phyloP scores from a whole-genome alignment of 2,113 vertebrate genomes.

The Bostrychus sinensis region DNA sequence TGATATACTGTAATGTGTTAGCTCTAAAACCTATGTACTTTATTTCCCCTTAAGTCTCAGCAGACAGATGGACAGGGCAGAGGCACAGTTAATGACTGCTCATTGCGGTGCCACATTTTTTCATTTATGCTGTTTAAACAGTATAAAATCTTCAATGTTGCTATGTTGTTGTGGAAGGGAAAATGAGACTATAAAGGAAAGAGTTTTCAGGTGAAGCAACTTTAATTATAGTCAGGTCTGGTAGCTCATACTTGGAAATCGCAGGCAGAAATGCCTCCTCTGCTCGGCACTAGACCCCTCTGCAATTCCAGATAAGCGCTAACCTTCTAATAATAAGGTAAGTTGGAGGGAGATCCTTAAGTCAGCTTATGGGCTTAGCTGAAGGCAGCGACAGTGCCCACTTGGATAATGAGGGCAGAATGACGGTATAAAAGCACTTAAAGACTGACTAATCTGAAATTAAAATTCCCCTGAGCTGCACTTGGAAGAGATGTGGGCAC shows the following conservation, averaged over 20 bases:
- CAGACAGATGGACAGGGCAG: no score
- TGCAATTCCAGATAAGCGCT: conserved; percentile 72
- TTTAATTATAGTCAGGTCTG: conserved; percentile 43
- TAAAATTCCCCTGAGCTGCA: conserved; percentile 54
- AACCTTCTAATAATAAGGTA: conserved; percentile 52
- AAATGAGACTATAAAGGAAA: no score
- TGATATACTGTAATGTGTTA: no score
- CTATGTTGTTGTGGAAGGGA: no score
- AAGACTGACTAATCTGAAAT: conserved; percentile 65
- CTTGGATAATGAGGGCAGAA: conserved; percentile 62
- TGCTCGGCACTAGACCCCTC: conserved; percentile 26
- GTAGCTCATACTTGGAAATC: conserved; percentile 16
- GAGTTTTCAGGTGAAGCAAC: neutral
- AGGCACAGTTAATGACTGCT: no score
- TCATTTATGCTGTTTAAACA: no score
- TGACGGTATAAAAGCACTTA: conserved; percentile 57
- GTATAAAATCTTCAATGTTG: no score
- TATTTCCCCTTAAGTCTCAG: no score
- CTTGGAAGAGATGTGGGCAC: conserved; percentile 40
- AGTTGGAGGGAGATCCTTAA: conserved; percentile 32
- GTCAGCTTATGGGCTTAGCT: conserved; percentile 45
- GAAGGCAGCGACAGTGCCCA: conserved; percentile 53
- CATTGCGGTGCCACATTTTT: no score
- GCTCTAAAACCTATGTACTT: no score
- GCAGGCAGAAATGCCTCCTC: conserved; percentile 21